These are phyloP conservation scores for Acanthosepion esculentum DNA, from an alignment of 2,888 invertebrate genomes.

Conservation along the genomic window DNA sequence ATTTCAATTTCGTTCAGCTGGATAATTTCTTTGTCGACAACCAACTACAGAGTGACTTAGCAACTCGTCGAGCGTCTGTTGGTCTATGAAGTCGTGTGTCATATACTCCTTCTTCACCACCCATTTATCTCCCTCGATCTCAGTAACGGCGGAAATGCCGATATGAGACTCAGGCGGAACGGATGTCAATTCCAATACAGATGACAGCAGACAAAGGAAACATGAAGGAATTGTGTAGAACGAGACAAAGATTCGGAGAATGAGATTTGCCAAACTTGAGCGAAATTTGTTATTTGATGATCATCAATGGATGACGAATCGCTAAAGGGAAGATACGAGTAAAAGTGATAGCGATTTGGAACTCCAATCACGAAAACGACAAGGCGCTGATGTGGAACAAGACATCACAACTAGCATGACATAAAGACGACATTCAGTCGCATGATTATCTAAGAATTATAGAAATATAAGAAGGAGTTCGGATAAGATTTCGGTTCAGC, in stretches of 20 bases:
- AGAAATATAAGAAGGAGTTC: no score
- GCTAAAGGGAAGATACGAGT: not conserved
- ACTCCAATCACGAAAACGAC: no score
- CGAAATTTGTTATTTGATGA: slow-evolving; percentile 11
- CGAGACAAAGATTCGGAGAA: not conserved
- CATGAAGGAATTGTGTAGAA: not conserved
- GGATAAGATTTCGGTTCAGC: no score
- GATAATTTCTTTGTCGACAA: not conserved
- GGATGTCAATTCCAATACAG: not conserved
- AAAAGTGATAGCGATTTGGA: no score
- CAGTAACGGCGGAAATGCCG: not conserved
- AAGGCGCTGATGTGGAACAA: not conserved
- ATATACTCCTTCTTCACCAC: not conserved
- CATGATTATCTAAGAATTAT: no score
- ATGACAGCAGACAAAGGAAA: not conserved
- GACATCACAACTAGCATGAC: not conserved
- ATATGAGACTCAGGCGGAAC: not conserved
- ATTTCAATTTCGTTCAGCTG: not conserved
- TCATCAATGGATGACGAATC: slow-evolving; percentile 18
- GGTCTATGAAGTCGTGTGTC: not conserved
- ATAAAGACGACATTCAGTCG: not conserved
- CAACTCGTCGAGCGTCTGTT: not conserved
- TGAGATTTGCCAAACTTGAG: not conserved
- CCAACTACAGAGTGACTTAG: not conserved
- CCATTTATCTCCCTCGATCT: not conserved